phyloP scores from a whole-genome alignment of 2,113 vertebrate species.

The Gasterosteus nipponicus region DNA sequence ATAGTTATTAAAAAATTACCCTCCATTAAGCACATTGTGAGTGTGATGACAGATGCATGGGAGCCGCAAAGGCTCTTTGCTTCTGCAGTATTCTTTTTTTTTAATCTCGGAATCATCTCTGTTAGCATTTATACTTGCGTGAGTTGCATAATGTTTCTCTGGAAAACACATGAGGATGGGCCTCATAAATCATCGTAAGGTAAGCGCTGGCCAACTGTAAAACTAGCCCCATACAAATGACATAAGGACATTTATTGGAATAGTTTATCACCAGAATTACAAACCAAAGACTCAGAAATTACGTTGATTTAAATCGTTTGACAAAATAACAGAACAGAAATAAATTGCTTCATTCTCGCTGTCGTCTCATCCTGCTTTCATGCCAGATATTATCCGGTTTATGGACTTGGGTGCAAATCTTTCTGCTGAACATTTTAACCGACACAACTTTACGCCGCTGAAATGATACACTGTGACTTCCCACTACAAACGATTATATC shows the following conservation, averaged over 20 bases:
- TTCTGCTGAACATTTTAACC: not conserved
- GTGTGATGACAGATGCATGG: not conserved
- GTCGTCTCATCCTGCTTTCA: not conserved
- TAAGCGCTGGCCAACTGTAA: not conserved
- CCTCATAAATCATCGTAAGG: not conserved
- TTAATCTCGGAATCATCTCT: not conserved
- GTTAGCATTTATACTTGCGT: not conserved
- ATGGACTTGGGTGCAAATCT: not conserved
- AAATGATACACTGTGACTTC: not conserved
- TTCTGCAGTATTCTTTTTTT: not conserved
- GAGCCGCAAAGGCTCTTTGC: not conserved
- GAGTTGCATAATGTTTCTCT: not conserved
- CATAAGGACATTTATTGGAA: not conserved
- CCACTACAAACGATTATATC: not conserved
- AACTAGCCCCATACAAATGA: not conserved
- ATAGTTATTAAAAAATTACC: not conserved
- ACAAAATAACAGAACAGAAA: not conserved
- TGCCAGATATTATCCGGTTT: not conserved
- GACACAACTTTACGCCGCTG: not conserved
- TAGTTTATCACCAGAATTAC: not conserved
- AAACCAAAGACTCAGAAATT: not conserved
- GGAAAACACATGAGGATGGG: not conserved
- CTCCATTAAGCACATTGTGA: not conserved
- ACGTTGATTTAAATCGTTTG: not conserved
- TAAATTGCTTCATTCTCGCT: too few species aligned